phyloP scores from a whole-genome alignment of 2,797 vertebrate genomes.

The Hoplostethus mediterraneus region DNA sequence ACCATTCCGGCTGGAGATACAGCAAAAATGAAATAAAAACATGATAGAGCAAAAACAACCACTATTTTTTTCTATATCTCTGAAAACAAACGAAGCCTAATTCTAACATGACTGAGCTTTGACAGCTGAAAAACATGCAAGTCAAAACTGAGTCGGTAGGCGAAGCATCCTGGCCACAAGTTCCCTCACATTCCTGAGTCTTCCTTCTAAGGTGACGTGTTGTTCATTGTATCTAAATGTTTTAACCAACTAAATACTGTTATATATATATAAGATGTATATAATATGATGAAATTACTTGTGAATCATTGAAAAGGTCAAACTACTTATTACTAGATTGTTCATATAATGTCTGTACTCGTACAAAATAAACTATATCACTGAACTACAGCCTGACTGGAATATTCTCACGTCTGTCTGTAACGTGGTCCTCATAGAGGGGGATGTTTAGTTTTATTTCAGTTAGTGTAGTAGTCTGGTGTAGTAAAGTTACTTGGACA shows the following conservation, averaged over 20 bases:
- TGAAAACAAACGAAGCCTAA: too few species aligned
- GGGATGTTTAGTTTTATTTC: background rate
- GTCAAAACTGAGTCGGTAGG: background rate
- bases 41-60: too few species aligned
- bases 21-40: too few species aligned
- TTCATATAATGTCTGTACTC: slow-evolving; percentile 47
- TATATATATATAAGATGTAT: slow-evolving; percentile 41
- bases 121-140: background rate
- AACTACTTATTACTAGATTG: slow-evolving; percentile 51
- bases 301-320: slow-evolving; percentile 50
- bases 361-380: slow-evolving; percentile 69
- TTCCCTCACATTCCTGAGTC: slow-evolving; percentile 44
- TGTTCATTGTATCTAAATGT: slow-evolving; percentile 12
- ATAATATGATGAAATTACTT: slow-evolving; percentile 43
- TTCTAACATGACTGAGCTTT: too few species aligned
- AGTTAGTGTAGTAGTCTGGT: background rate
- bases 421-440: background rate
- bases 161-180: background rate
- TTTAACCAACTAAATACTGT: slow-evolving; percentile 21
- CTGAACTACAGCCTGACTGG: slow-evolving; percentile 39
- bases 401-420: slow-evolving; percentile 3
- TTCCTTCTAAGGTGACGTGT: slow-evolving; percentile 56
- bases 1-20: too few species aligned
- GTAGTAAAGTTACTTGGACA: background rate
- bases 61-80: too few species aligned